Base-by-base conservation (phyloP, 2,888 invertebrate species). In the Nymphalis c-album region DNA sequence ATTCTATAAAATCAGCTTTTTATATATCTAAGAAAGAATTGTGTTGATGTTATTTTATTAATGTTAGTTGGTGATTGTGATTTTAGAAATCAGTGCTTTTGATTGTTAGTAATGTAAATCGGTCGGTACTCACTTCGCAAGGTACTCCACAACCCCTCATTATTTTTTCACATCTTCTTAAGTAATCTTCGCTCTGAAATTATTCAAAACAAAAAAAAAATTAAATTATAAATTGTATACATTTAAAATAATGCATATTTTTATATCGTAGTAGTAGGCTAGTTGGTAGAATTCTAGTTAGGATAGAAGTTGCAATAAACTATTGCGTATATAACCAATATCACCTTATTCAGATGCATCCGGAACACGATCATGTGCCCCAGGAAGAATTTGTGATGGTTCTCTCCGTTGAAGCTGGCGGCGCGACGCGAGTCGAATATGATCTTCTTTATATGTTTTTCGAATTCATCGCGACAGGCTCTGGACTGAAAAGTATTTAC, bases 281-380 rank as follows among this genome's bases (percentile, higher is more conserved):
- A 22, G 22, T 22, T n/a, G 22, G 22, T 22, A 1, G 22, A 22
- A 22, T 31, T 31, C 6, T 31, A 6, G 26, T 31, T 31, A 31
- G 26, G 6, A 31, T 6, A 6, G 26, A 31, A 31, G 26, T 31
- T 22, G 22, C 22, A 22, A 22, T 22, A 2, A 22, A 22, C 22
- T 22, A 22, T 22, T 22, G 2, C 22, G 2, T 22, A 22, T 22
- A 22, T 22, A 22, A 22, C 22, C 22, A 7, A 18, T 46, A 16
- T 17, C 76, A 90, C 91, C 89, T 89, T 91, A 57, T 90, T 91
- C 0, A 92, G 82, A 72, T 92, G 91, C 84, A 92, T 91, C 13
- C 88, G 75, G 73, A 88, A 86, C 0, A 91, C 91, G 7, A 91
- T 82, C 89, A 91, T 87, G 71, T 91, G 90, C 0, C 91, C 91